Evolutionary conservation across 2,113 vertebrate species (phyloP).

Genomic region (Canis aureus): DNA sequence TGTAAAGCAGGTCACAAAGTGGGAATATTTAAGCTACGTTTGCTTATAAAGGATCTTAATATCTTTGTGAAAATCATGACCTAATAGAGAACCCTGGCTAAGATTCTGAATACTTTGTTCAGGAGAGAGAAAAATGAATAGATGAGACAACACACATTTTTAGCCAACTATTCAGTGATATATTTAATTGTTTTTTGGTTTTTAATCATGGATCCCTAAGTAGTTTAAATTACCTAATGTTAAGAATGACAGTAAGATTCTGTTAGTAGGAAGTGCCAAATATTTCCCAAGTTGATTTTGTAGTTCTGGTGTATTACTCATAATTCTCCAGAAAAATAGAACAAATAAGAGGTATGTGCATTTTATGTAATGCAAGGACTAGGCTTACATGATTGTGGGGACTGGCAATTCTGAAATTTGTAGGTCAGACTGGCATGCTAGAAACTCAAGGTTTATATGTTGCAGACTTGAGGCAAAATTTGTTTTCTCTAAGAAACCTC

Average conservation of each 20-base stretch:
- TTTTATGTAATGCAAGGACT: not conserved
- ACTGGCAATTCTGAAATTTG: not conserved
- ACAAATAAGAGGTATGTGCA: not conserved
- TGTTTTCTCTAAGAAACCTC: not conserved
- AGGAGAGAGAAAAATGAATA: not conserved
- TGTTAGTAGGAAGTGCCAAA: not conserved
- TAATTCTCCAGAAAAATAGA: not conserved
- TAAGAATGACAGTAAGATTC: not conserved
- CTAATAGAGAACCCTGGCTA: not conserved
- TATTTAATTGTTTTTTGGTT: constrained; percentile 28
- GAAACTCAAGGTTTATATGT: not conserved
- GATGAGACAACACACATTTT: not conserved
- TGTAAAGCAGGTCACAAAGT: not conserved
- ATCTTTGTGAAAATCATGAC: not conserved
- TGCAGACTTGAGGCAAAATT: not conserved
- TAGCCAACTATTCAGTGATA: not conserved
- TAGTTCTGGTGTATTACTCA: not conserved
- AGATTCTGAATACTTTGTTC: not conserved
- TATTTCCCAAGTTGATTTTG: not conserved
- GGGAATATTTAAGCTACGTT: not conserved
- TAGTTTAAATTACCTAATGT: not conserved
- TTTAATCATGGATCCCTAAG: not conserved
- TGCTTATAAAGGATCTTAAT: not conserved
- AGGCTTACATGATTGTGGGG: not conserved
- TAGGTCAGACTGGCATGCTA: not conserved